Base-by-base conservation (phyloP, 92 coral and sea anemone species). In the Actinostola sp. region DNA sequence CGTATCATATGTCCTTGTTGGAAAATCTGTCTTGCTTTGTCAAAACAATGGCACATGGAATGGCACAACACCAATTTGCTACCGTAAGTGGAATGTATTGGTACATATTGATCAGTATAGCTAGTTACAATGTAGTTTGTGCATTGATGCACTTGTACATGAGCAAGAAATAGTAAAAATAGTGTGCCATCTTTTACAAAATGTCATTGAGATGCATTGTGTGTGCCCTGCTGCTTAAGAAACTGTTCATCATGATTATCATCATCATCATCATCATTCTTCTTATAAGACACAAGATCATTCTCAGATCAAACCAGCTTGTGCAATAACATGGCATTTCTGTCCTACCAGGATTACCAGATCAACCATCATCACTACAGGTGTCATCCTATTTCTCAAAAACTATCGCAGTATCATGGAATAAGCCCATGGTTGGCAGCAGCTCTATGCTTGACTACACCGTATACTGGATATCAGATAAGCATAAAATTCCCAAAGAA, bases 401-500 rank as follows among this genome's bases (percentile, higher is more conserved):
- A 1, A 55, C 50, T 19, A 67, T 88, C 6, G 2, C 41, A 29
- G 51, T 88, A 28, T 54, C 76, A 27, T 88, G 93, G 93, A 58
- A 16, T 5, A 79, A 69, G 38, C 93, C 90, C 45, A 61, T 61
- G 26, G 76, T 36, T 57, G 89, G 90, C 15, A 63, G 84, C 33
- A 78, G 77, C 8, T 20, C 49, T 8, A 73, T 88, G 10, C 33
- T 8, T 8, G 30, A 60, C 9, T 89, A 89, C 41, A 38, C 17
- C 0, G 84, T 89, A 10, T 46, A 71, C 67, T 89, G 86, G 61
- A 73, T 64, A 49, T 70, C 74, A 23, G 76, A 50, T 23, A 71
- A 58, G 20, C 51, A 61, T 8, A 51, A 29, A 23, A 61, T 39
- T 4, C 25, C 30, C 21, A 15, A 12, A 35, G 9, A 26, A 60